These are phyloP conservation scores for Menidia beryllina DNA, from an alignment of 2,113 vertebrate genomes.

Conservation along the genomic window DNA sequence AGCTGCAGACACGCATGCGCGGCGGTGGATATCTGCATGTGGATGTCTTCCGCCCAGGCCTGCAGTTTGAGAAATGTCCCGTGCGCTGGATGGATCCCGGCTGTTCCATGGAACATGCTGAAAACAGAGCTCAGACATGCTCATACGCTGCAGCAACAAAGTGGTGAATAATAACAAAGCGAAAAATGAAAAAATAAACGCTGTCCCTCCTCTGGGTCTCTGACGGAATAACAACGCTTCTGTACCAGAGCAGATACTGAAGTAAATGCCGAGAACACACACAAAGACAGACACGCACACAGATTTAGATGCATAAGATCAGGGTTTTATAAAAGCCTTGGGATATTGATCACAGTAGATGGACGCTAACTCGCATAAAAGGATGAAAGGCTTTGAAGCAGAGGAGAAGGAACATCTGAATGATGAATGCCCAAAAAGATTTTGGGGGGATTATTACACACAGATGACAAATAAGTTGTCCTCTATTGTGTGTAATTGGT, in stretches of 20 bases:
- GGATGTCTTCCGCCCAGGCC: conserved; percentile 24
- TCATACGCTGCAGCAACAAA: conserved; percentile 11
- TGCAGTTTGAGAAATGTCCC: conserved; percentile 37
- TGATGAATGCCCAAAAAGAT: conserved; percentile 33
- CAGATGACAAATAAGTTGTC: conserved; percentile 2
- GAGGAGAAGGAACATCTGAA: conserved; percentile 33
- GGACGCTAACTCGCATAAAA: conserved; percentile 69
- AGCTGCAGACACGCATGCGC: conserved; percentile 10
- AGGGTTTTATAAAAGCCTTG: conserved; percentile 66
- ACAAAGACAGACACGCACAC: background rate
- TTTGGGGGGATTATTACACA: conserved; percentile 29
- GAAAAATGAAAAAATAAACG: conserved; percentile 20
- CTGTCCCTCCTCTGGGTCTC: conserved; percentile 33
- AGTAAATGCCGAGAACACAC: conserved; percentile 26
- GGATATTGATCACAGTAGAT: conserved; percentile 71
- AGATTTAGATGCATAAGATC: conserved; percentile 38
- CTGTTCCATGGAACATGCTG: conserved; percentile 39
- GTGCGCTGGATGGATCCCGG: conserved; percentile 52
- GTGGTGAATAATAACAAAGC: conserved; percentile 44
- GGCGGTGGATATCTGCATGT: background rate
- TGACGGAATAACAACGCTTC: conserved; percentile 59
- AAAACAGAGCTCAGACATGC: conserved; percentile 11
- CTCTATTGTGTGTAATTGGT: conserved; percentile 8
- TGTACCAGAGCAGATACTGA: conserved; percentile 42
- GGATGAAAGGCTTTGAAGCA: conserved; percentile 21